A percentile compares a stretch with the other conserved stretches of the same genome.
phyloP scores from a whole-genome alignment of 2,797 vertebrate genomes.

The Trachops cirrhosus region DNA sequence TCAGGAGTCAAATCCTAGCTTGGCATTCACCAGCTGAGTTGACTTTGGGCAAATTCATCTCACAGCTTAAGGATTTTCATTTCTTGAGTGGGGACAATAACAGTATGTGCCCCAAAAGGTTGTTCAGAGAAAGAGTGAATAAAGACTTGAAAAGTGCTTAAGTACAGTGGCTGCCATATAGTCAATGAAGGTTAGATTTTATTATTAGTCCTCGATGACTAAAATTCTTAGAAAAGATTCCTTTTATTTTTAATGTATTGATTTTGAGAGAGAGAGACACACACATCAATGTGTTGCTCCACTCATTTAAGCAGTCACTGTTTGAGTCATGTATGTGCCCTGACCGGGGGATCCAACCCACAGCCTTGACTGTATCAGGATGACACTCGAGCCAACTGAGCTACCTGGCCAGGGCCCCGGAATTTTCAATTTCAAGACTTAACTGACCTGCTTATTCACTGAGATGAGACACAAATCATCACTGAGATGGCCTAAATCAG shows the following conservation, averaged over 20 bases:
- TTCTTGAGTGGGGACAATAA: conserved; percentile 8
- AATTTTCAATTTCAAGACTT: conserved; percentile 16
- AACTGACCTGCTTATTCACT: background rate
- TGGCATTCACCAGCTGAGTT: background rate
- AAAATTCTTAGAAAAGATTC: background rate
- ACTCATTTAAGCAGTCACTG: background rate
- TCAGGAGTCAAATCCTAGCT: background rate
- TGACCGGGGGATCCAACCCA: background rate
- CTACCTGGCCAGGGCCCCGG: background rate
- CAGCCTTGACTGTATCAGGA: background rate
- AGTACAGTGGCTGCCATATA: background rate
- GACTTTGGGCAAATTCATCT: background rate
- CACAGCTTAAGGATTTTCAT: background rate
- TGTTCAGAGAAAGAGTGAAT: background rate
- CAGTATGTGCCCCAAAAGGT: background rate
- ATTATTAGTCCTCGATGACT: background rate
- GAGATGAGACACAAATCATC: background rate
- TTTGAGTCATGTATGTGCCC: background rate
- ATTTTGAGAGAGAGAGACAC: background rate
- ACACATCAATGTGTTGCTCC: background rate
- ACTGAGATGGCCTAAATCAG: conserved; percentile 7
- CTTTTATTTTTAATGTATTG: background rate
- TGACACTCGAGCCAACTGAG: background rate
- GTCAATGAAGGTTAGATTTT: background rate
- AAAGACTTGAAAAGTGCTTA: background rate